These are phyloP conservation scores for Luperina testacea DNA, from an alignment of 2,888 invertebrate species.

Conservation along the genomic window DNA sequence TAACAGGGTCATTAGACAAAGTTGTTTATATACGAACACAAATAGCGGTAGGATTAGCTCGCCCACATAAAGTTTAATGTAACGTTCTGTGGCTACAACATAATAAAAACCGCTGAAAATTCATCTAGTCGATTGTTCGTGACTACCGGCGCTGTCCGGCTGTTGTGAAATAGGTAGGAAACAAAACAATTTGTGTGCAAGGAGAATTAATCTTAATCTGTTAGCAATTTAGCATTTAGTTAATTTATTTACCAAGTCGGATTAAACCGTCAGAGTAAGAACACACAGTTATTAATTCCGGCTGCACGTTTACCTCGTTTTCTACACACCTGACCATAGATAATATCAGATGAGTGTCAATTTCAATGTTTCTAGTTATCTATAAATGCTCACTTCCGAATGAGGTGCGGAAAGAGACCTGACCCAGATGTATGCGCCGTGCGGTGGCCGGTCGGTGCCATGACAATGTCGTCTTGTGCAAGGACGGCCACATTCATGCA, in stretches of 20 bases:
- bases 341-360: slow-evolving; percentile 64
- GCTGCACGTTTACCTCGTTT: slow-evolving; percentile 65
- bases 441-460: slow-evolving; percentile 66
- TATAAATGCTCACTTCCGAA: slow-evolving; percentile 73
- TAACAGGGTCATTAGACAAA: slow-evolving; percentile 66
- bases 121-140: slow-evolving; percentile 33
- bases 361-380: slow-evolving; percentile 68
- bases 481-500: slow-evolving; percentile 85
- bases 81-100: slow-evolving; percentile 58
- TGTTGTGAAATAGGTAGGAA: slow-evolving; percentile 38
- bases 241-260: slow-evolving; percentile 32
- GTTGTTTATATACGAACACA: slow-evolving; percentile 59
- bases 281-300: slow-evolving; percentile 53
- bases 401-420: slow-evolving; percentile 73
- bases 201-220: slow-evolving; percentile 36
- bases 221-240: slow-evolving; percentile 25
- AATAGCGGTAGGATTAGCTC: slow-evolving; percentile 64
- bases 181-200: slow-evolving; percentile 37
- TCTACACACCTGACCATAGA: slow-evolving; percentile 59
- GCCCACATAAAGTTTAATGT: slow-evolving; percentile 54
- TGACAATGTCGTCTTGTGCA: slow-evolving; percentile 78
- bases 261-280: slow-evolving; percentile 38
- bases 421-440: slow-evolving; percentile 76
- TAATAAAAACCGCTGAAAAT: slow-evolving; percentile 42
- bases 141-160: slow-evolving; percentile 9